Percentiles rank a stretch among this genome's conserved stretches.
Evolutionary conservation across 1,140 invertebrate genomes (phyloP).

Genomic region (Hylaeus anthracinus): DNA sequence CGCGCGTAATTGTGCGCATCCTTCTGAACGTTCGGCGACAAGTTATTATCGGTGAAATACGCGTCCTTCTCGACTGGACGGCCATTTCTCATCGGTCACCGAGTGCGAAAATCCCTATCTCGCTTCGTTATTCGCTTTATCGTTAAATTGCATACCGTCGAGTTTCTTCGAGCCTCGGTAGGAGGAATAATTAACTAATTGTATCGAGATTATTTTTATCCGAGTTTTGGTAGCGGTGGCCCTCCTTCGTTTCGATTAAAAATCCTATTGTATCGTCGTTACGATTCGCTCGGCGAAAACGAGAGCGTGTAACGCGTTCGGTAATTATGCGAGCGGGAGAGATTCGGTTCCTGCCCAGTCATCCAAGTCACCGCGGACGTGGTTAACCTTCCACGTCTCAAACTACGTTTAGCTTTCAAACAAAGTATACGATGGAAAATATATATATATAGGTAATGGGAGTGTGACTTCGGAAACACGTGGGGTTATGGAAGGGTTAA

Average conservation of each 20-base stretch:
- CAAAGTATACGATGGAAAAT: too few species aligned
- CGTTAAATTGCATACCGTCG: conserved; percentile 4
- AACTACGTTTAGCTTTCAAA: too few species aligned
- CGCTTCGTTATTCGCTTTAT: conserved; percentile 38
- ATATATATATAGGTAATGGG: too few species aligned
- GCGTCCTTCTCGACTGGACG: conserved; percentile 29
- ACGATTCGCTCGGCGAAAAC: not conserved
- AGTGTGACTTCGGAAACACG: too few species aligned
- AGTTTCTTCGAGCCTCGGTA: not conserved
- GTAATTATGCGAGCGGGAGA: not conserved
- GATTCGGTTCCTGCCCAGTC: not conserved
- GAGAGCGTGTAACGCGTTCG: not conserved
- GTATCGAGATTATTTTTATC: not conserved
- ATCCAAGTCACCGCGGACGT: too few species aligned
- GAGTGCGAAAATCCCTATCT: conserved; percentile 48
- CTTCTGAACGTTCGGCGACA: conserved; percentile 38
- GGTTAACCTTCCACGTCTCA: too few species aligned
- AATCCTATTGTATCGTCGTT: not conserved
- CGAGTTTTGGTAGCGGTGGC: not conserved
- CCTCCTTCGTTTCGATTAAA: not conserved
- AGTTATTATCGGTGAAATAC: conserved; percentile 60
- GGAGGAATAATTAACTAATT: too few species aligned
- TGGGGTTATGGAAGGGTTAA: conserved; percentile 39
- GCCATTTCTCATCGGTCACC: conserved; percentile 50
- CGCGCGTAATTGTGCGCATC: conserved; percentile 51